Evolutionary conservation across 1,140 invertebrate species (phyloP).

Genomic region (Cecropterus lyciades): DNA sequence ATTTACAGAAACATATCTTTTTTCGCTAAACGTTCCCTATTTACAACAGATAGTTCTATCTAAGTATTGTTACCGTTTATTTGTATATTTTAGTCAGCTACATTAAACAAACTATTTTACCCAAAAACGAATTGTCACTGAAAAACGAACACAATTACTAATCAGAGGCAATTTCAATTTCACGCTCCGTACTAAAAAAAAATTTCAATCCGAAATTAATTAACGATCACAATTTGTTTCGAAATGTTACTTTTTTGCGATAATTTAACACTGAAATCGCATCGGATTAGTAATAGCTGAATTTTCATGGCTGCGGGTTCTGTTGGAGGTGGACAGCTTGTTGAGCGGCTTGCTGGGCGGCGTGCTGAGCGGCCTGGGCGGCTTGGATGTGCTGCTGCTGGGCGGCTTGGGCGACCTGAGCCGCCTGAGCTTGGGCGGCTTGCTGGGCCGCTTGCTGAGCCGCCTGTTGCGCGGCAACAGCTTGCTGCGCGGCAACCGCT

Average conservation of each 20-base stretch:
- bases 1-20: constrained; percentile 70
- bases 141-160: constrained; percentile 64
- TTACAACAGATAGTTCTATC: constrained; percentile 79
- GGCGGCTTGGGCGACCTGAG: constrained; percentile 57
- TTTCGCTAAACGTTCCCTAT: constrained; percentile 70
- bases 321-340: constrained; percentile 81
- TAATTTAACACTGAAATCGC: constrained; percentile 60
- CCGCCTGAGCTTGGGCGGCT: constrained; percentile 53
- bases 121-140: constrained; percentile 42
- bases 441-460: constrained; percentile 51
- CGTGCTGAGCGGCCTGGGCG: constrained; percentile 62
- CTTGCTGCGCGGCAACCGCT: constrained; percentile 59
- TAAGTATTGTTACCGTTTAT: constrained; percentile 60
- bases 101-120: constrained; percentile 37
- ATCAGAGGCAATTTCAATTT: constrained; percentile 75
- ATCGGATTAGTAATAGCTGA: constrained; percentile 85
- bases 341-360: constrained; percentile 73
- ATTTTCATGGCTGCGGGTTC: constrained; percentile 83
- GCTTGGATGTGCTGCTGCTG: constrained; percentile 64
- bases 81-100: constrained; percentile 54
- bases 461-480: constrained; percentile 56
- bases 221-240: constrained; percentile 31
- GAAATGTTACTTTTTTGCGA: constrained; percentile 39
- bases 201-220: constrained; percentile 45
- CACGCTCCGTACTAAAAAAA: constrained; percentile 57